phyloP scores from a whole-genome alignment of 2,888 invertebrate species.

The Metalampra italica region DNA sequence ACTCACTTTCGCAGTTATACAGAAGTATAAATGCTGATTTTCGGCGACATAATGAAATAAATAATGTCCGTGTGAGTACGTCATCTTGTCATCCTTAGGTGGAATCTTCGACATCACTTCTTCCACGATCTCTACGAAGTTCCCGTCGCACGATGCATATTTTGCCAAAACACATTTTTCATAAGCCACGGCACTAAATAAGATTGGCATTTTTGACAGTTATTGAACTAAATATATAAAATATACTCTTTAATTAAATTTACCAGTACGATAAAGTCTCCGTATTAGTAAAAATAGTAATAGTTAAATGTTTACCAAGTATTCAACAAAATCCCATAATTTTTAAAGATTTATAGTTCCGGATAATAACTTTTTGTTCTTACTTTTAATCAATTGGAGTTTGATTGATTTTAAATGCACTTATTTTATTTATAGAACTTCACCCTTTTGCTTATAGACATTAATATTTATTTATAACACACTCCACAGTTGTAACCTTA shows the following conservation, averaged over 20 bases:
- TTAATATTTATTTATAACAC: neutral
- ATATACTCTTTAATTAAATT: no score
- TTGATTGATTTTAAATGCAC: no score
- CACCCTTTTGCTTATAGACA: no score
- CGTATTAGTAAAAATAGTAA: no score
- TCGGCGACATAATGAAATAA: slow-evolving; percentile 92
- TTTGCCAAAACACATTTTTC: slow-evolving; percentile 88
- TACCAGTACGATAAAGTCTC: neutral
- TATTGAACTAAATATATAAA: neutral
- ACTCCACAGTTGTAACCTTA: neutral
- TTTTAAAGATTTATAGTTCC: neutral
- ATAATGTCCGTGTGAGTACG: slow-evolving; percentile 84
- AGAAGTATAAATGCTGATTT: slow-evolving; percentile 90
- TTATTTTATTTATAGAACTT: no score
- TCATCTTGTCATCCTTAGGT: slow-evolving; percentile 88
- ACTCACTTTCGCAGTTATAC: slow-evolving; percentile 95
- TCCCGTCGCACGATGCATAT: slow-evolving; percentile 94
- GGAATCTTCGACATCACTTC: slow-evolving; percentile 90
- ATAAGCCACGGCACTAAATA: slow-evolving; percentile 92
- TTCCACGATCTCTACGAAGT: slow-evolving; percentile 94
- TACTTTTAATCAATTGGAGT: no score
- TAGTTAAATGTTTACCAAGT: no score
- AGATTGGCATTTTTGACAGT: slow-evolving; percentile 85
- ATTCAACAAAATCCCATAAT: neutral
- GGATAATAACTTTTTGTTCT: no score